Base-by-base conservation (phyloP, 2,113 vertebrate species). In the Brachyhypopomus occidentalis region DNA sequence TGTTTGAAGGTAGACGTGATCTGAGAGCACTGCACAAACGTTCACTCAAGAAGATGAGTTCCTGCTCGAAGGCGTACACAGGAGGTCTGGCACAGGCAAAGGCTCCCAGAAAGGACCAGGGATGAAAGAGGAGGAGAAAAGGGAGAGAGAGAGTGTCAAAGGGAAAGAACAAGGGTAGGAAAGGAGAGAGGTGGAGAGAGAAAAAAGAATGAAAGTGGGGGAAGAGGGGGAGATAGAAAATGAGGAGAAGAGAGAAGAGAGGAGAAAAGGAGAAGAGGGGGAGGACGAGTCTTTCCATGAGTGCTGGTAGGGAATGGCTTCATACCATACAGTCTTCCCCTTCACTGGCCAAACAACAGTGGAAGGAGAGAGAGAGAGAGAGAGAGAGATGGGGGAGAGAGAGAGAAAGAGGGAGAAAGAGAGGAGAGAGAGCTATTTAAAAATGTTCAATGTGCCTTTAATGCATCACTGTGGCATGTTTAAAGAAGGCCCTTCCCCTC, bases 181-280 rank as follows among this genome's bases (percentile, higher is more conserved):
- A 91, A 88, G 82, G 89, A 87, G 83, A 89, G 86, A 85, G 84
- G 86, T 83, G 75, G 72, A 63, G 69, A 84, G 79, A 77, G 74
- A 60, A 38, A 86, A 27, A 30, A 59, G 45, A 23, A 48, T 30
- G 30, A 30, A 30, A 30, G 30, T 30, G 48, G 38, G 41, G 23
- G 80, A 85, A 83, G 59, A 83, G 87, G 72, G 41, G 30, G 69
- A 56, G 23, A n/a, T 22, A 74, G 0, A 62, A 45, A 41, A 58
- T 74, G 34, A 45, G 58, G 70, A 45, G 56, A 70, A 77, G 38
- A 80, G 72, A 30, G 30, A 30, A 3, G 45, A 23, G 59, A 60
- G 27, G 58, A 36, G 80, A 85, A 83, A 55, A 83, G 87, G 72
- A 52, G 30, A 74, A 56, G 23, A n/a, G 25, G 72, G 0, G 66